Evolutionary conservation across 2,888 invertebrate genomes (phyloP), one percentile per base, ranked within the genome.

Genomic region (Nycteola revayana): DNA sequence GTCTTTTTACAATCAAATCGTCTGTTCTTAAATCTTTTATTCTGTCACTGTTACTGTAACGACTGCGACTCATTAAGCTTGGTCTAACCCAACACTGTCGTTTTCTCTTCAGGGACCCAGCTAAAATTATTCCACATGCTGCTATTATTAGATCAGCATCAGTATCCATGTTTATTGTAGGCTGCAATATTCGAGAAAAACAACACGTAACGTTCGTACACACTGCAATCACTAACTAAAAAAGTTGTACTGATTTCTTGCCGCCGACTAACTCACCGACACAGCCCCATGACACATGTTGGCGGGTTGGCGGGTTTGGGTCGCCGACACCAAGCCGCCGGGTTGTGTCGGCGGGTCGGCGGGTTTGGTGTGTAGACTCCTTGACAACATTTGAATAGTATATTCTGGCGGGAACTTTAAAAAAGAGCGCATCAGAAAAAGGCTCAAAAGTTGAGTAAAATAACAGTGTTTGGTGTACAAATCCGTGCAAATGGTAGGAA

Each of bases 1-100:
- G 14, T 18, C 20, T 46, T 25, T 42, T 4, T 34, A 46, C 32
- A 46, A 46, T 31, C 46, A 46, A 39, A 18, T 46, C 39, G 18
- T 42, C 42, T 47, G 28, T 23, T 37, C 24, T 43, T 20, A 43
- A 43, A 47, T 34, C 44, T 32, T 23, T 43, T 43, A 47, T 28
- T 43, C 43, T 47, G 2, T 43, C 34, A 47, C 30, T 9, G 25
- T 36, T 49, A 21, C 45, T 50, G 10, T 49, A 49, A 40, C 32
- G 18, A 49, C 18, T 42, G 49, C 45, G 49, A 49, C 49, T 39
- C 35, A 38, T 29, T 39, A 43, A 43, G 30, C 42, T 42, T 32
- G 35, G 38, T 32, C 42, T 38, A 36, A 42, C 42, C 42, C 42
- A 42, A 42, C 42, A 42, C 26, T 32, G 25, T 36, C 42, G 42